phyloP scores from a whole-genome alignment of 2,888 invertebrate genomes.

The Thecocarcelia acutangulata region DNA sequence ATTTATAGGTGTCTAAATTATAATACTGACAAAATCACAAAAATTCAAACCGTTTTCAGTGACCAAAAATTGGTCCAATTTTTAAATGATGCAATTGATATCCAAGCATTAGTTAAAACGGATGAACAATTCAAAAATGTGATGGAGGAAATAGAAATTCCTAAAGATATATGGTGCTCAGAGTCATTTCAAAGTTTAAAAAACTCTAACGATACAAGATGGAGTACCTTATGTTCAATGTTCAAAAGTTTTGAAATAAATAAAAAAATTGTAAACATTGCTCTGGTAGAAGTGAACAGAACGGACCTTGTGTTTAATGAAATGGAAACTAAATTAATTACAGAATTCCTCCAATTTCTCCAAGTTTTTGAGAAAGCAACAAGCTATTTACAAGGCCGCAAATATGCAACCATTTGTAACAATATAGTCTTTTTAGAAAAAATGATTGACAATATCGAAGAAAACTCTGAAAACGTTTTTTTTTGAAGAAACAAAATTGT shows the following conservation, averaged over 20 bases:
- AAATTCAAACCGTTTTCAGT: neutral
- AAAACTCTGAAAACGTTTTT: neutral
- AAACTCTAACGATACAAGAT: constrained; percentile 3
- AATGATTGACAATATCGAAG: neutral
- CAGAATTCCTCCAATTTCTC: constrained; percentile 14
- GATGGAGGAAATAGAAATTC: neutral
- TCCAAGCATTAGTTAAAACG: neutral
- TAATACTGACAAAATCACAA: neutral
- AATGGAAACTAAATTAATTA: neutral
- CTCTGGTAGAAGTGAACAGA: constrained; percentile 6
- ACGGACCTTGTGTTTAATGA: neutral
- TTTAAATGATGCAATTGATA: neutral
- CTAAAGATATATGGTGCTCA: no score
- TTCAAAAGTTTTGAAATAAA: no score
- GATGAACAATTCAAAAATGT: neutral
- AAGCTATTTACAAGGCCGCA: constrained; percentile 6
- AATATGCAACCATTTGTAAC: no score
- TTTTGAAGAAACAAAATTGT: no score
- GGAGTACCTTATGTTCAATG: no score
- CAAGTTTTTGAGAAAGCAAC: constrained; percentile 19
- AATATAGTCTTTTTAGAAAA: constrained; percentile 23
- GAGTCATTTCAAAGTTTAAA: neutral
- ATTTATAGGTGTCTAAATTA: neutral
- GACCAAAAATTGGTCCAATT: neutral
- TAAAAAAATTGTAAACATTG: constrained; percentile 29